A percentile compares a stretch with the other conserved stretches of the same genome.
Conservation (phyloP, 2,797 vertebrate genomes). For the Tiaroga cobitis region DNA sequence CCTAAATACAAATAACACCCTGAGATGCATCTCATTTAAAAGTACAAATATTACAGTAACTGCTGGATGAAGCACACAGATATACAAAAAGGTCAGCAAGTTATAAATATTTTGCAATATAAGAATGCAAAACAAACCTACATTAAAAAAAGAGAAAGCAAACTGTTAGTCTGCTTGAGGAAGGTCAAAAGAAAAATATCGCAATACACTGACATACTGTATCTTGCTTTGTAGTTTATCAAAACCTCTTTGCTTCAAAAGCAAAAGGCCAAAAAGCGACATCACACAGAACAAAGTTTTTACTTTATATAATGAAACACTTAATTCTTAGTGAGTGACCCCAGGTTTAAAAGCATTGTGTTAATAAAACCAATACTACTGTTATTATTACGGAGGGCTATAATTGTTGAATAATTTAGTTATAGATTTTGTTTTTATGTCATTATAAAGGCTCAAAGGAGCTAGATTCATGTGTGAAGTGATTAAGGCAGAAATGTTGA, state of each 20-base stretch:
- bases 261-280: background rate
- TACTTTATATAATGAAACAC: background rate
- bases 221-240: background rate
- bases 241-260: background rate
- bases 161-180: background rate
- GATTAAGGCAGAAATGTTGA: conserved; percentile 34
- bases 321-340: background rate
- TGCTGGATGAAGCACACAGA: background rate
- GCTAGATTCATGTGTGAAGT: background rate
- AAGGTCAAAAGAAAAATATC: background rate
- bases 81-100: conserved; percentile 12
- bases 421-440: background rate
- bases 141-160: background rate
- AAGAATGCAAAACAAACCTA: background rate
- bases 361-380: background rate
- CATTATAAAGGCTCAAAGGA: background rate
- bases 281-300: background rate
- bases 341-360: background rate
- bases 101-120: background rate
- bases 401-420: background rate
- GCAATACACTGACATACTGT: background rate
- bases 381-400: background rate
- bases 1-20: background rate
- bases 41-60: background rate
- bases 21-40: background rate